Conservation (phyloP, 1,140 invertebrate genomes). For the Drosophila nasuta region DNA sequence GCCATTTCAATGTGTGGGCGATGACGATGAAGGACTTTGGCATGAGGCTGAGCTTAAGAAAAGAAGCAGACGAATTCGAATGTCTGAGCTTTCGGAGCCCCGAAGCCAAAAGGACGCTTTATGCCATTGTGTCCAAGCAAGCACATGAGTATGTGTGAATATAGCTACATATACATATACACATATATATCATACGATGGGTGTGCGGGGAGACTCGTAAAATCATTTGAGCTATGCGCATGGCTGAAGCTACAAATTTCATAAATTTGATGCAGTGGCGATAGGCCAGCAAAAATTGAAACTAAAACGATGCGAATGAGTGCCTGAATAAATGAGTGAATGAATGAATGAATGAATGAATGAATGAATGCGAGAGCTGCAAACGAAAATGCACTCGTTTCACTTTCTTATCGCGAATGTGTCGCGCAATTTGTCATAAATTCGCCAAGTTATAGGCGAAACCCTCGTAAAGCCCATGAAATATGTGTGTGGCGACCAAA, state of each 20-base stretch:
- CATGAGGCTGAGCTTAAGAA: constrained; percentile 14
- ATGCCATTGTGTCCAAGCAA: constrained; percentile 5
- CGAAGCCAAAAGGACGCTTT: constrained; percentile 9
- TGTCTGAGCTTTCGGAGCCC: constrained; percentile 31
- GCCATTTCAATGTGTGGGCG: constrained; percentile 61
- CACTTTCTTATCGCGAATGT: constrained; percentile 76
- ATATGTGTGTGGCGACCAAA: constrained; percentile 49
- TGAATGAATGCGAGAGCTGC: constrained; percentile 3
- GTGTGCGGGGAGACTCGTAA: constrained; percentile 25
- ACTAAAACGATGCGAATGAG: neutral
- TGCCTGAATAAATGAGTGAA: neutral
- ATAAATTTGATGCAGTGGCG: constrained; percentile 27
- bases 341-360: neutral
- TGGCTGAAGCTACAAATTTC: constrained; percentile 23
- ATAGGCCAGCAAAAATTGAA: constrained; percentile 16
- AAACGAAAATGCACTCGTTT: constrained; percentile 52
- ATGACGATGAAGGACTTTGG: neutral
- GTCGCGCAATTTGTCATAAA: constrained; percentile 75
- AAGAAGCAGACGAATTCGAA: constrained; percentile 45
- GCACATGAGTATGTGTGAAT: neutral
- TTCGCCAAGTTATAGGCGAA: constrained; percentile 66
- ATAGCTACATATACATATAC: neutral
- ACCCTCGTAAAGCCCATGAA: constrained; percentile 73
- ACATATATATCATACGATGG: neutral
- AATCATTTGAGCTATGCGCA: constrained; percentile 56